Evolutionary conservation across 1,140 invertebrate species (phyloP).

Genomic region (Tenebrio molitor): DNA sequence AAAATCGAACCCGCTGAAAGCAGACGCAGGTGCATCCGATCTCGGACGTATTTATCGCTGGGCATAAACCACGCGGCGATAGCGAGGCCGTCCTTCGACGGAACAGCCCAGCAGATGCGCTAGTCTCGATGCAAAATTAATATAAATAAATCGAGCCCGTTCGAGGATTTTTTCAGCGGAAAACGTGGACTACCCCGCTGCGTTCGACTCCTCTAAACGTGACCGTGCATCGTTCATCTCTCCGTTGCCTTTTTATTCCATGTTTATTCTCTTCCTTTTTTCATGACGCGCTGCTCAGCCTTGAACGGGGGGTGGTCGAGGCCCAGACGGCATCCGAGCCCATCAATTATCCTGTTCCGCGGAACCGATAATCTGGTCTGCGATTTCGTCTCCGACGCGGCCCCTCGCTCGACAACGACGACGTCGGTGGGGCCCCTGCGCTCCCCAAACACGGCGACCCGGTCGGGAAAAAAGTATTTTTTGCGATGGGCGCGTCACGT

Average conservation of each 20-base stretch:
- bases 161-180: conserved; percentile 20
- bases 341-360: no score
- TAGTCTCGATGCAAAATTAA: conserved; percentile 17
- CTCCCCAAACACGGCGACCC: no score
- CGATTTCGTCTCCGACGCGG: no score
- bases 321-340: no score
- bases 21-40: conserved; percentile 28
- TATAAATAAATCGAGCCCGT: conserved; percentile 28
- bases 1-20: conserved; percentile 6
- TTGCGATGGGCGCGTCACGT: no score
- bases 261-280: conserved; percentile 16
- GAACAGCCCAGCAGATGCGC: conserved; percentile 8
- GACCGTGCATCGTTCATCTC: conserved; percentile 23
- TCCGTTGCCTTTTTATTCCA: not conserved
- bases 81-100: not conserved
- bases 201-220: conserved; percentile 9
- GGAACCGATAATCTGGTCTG: no score
- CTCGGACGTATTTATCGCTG: conserved; percentile 28
- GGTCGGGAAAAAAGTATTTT: no score
- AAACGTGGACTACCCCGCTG: conserved; percentile 35
- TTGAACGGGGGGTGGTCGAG: no score
- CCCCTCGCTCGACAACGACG: no score
- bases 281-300: not conserved
- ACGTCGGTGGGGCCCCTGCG: no score
- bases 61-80: conserved; percentile 26